phyloP scores from a whole-genome alignment of 2,113 vertebrate species.

The Rhinolophus ferrumequinum region DNA sequence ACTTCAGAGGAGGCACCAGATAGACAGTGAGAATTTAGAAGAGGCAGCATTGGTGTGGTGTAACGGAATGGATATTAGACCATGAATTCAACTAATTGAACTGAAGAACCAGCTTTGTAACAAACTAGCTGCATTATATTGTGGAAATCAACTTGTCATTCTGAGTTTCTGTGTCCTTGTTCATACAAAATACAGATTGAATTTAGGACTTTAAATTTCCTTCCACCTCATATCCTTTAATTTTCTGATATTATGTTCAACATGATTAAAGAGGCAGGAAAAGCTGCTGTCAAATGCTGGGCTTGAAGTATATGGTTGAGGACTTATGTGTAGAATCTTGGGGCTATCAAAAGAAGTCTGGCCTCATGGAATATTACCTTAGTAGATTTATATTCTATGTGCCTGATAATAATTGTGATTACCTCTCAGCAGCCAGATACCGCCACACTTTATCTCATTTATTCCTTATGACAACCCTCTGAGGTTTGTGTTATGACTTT shows the following conservation, averaged over 20 bases:
- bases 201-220: constrained; percentile 5
- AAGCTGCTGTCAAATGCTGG: background rate
- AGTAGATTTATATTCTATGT: background rate
- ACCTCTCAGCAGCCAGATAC: background rate
- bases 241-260: constrained; percentile 1
- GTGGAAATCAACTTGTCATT: background rate
- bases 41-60: accelerated
- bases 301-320: background rate
- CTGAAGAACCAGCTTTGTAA: background rate
- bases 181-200: background rate
- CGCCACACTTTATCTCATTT: background rate
- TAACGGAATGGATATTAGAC: background rate
- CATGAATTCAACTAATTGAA: background rate
- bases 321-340: background rate
- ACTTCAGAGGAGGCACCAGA: background rate
- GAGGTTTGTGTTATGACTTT: background rate
- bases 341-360: background rate
- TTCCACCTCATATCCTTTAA: background rate
- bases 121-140: background rate
- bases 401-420: background rate
- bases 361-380: background rate
- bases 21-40: background rate
- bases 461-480: background rate
- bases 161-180: background rate
- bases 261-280: background rate